These are phyloP conservation scores for Hydropotes inermis DNA, from an alignment of 2,113 vertebrate species.

Conservation along the genomic window DNA sequence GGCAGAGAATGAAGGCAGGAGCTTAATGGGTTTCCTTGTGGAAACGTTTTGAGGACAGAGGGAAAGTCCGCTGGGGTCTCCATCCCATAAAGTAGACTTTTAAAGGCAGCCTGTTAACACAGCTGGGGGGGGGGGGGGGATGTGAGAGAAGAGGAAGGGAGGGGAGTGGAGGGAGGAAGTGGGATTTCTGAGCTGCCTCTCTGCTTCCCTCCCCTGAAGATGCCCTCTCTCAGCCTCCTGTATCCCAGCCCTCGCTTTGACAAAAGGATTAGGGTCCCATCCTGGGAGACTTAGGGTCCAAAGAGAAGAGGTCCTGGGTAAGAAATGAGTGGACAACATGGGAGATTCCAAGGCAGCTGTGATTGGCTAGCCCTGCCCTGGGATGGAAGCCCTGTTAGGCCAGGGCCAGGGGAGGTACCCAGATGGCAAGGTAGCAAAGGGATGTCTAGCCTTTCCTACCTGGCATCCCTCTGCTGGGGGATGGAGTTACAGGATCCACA, in stretches of 20 bases:
- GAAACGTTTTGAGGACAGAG: conserved; percentile 61
- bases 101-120: conserved; percentile 62
- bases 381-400: background rate
- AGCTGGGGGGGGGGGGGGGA: background rate
- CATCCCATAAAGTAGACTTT: conserved; percentile 61
- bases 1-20: conserved; percentile 67
- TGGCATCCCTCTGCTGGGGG: background rate
- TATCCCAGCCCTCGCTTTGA: background rate
- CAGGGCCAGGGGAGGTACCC: background rate
- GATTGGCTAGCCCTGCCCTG: background rate
- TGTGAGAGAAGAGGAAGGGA: background rate
- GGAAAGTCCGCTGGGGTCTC: conserved; percentile 67
- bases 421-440: background rate
- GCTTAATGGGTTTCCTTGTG: conserved; percentile 70
- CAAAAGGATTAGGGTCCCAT: background rate
- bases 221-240: background rate
- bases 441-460: background rate
- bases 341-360: background rate
- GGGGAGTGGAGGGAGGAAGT: background rate
- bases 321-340: background rate
- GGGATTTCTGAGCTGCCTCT: background rate
- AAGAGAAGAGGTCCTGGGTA: background rate
- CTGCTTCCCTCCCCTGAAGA: background rate
- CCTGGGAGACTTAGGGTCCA: background rate
- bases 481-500: background rate